These are phyloP conservation scores for Dicranocentrus wangi DNA, from an alignment of 2,888 invertebrate species.

Conservation along the genomic window DNA sequence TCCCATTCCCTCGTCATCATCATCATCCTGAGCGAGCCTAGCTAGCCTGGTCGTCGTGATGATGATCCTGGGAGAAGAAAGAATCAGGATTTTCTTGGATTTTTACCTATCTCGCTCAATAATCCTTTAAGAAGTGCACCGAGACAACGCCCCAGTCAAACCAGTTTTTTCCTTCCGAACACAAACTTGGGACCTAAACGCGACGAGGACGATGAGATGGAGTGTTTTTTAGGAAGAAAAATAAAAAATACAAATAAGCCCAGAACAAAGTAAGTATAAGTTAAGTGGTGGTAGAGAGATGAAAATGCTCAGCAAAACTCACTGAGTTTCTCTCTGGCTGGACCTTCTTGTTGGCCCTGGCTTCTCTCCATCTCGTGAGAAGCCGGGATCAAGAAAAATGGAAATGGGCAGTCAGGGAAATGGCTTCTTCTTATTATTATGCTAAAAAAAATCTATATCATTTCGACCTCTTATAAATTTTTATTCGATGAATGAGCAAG, in stretches of 20 bases:
- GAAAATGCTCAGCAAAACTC: no score
- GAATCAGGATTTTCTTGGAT: neutral
- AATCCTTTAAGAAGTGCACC: constrained; percentile 47
- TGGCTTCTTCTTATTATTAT: constrained; percentile 32
- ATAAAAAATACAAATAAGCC: constrained; percentile 29
- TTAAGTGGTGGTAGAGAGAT: no score
- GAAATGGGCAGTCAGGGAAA: constrained; percentile 19
- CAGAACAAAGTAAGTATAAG: constrained; percentile 18
- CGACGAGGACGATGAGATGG: neutral
- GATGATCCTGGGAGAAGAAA: neutral
- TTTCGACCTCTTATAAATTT: constrained; percentile 47
- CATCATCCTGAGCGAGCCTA: constrained; percentile 1
- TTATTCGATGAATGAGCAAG: constrained; percentile 37
- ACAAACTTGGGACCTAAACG: neutral
- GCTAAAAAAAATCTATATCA: constrained; percentile 58
- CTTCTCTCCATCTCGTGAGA: constrained; percentile 21
- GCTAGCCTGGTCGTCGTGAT: no score
- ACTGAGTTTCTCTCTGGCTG: no score
- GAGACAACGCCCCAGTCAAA: constrained; percentile 73
- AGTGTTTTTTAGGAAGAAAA: neutral
- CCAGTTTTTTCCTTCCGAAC: constrained; percentile 67
- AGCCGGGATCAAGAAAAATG: constrained; percentile 38
- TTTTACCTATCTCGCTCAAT: constrained; percentile 12
- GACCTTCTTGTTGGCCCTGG: no score
- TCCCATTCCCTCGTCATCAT: constrained; percentile 9